Evolutionary conservation across 2,888 invertebrate species (phyloP).

Genomic region (Keiferia lycopersicella): DNA sequence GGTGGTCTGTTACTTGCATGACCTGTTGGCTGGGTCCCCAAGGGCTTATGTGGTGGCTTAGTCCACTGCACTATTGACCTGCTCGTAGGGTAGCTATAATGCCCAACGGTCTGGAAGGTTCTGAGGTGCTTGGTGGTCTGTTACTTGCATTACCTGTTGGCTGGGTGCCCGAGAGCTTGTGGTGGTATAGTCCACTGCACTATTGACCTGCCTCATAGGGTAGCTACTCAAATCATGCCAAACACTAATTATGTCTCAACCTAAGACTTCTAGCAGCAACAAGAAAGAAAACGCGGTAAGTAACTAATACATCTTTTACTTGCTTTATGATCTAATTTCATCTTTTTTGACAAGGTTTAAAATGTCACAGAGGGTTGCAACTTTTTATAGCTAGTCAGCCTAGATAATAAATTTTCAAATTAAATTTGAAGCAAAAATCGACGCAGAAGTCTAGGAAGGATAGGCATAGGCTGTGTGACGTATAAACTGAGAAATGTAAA

Average conservation of each 20-base stretch:
- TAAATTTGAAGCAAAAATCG: no score
- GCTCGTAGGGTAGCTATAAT: conserved; percentile 70
- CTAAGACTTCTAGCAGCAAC: no score
- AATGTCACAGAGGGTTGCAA: no score
- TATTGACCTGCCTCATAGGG: conserved; percentile 76
- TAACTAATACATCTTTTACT: no score
- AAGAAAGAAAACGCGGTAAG: neutral
- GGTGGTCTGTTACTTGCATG: conserved; percentile 55
- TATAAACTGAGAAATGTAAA: no score
- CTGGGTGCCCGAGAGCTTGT: conserved; percentile 63
- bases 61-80: conserved; percentile 81
- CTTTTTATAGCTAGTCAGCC: no score
- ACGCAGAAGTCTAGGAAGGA: no score
- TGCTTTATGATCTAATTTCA: no score
- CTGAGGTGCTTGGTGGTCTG: conserved; percentile 44
- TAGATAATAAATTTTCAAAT: no score
- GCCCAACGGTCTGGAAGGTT: conserved; percentile 31
- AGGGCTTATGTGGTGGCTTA: conserved; percentile 68
- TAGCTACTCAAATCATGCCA: conserved; percentile 63
- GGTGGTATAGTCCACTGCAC: conserved; percentile 78
- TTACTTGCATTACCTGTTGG: conserved; percentile 68
- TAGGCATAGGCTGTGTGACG: no score
- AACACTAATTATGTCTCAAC: no score
- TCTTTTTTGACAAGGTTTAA: no score
- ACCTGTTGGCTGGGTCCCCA: conserved; percentile 71